These are phyloP conservation scores for Aegotheles bennettii DNA, from an alignment of 2,113 vertebrate species.

Conservation along the genomic window DNA sequence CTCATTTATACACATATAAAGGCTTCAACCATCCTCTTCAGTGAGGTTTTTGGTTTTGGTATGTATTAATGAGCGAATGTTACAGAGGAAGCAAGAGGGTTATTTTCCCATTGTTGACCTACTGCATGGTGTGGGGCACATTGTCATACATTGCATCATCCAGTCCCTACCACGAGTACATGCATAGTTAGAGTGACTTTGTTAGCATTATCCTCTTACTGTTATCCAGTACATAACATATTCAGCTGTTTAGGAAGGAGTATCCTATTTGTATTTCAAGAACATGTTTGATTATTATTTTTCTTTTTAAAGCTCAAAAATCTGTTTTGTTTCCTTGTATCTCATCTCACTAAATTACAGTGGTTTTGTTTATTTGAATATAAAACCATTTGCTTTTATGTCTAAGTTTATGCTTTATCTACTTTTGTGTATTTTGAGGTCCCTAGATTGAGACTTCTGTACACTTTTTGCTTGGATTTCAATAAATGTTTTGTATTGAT, in stretches of 20 bases:
- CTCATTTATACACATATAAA: background rate
- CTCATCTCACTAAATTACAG: background rate
- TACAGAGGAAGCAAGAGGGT: background rate
- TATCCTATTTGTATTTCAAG: background rate
- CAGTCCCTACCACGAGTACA: background rate
- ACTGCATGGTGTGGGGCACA: fast-evolving
- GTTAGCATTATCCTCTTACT: background rate
- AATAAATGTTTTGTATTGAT: background rate
- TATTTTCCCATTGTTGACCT: background rate
- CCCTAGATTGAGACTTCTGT: background rate
- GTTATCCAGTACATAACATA: background rate
- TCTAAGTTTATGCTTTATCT: background rate
- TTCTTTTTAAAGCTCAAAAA: background rate
- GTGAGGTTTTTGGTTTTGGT: background rate
- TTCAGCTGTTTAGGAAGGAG: background rate
- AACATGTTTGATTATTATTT: background rate
- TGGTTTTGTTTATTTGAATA: background rate
- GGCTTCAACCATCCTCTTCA: background rate
- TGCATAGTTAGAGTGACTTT: background rate
- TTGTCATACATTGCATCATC: background rate
- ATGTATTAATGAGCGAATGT: background rate
- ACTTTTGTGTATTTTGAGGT: background rate
- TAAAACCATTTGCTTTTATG: background rate
- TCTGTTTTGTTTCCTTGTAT: background rate
- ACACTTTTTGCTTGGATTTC: background rate